These are phyloP conservation scores for Penaeus chinensis DNA, from an alignment of 1,140 invertebrate genomes.

Conservation along the genomic window DNA sequence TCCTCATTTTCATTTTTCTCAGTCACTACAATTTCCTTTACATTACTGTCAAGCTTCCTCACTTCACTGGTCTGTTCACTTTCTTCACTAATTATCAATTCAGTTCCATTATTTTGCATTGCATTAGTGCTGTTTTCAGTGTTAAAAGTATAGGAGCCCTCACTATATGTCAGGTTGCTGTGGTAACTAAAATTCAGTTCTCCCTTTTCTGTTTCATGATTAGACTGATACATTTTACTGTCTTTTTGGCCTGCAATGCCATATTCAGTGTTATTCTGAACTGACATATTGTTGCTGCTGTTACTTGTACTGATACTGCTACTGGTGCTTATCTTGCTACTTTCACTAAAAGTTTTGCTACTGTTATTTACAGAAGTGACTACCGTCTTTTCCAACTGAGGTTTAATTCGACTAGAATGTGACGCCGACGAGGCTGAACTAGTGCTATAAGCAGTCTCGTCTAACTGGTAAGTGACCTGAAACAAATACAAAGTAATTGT, in stretches of 20 bases:
- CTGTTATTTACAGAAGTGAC: conserved; percentile 16
- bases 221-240: neutral
- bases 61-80: neutral
- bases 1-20: too few relatives aligned
- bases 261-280: neutral
- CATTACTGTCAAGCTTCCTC: too few relatives aligned
- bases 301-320: neutral
- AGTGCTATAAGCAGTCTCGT: conserved; percentile 49
- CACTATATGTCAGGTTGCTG: neutral
- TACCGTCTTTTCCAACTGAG: conserved; percentile 40
- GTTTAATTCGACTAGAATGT: conserved; percentile 51
- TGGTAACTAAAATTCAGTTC: conserved; percentile 12
- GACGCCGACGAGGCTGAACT: conserved; percentile 25
- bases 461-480: conserved; percentile 52
- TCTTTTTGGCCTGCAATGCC: neutral
- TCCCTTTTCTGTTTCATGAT: neutral
- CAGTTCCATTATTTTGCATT: neutral
- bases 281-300: neutral
- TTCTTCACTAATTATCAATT: neutral
- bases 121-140: neutral
- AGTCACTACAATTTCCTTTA: too few relatives aligned
- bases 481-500: conserved; percentile 7
- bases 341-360: neutral
- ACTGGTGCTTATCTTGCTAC: conserved; percentile 7
- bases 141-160: neutral